Evolutionary conservation across 2,113 vertebrate species (phyloP), one percentile per base, ranked within the genome.

Genomic region (Eolophus roseicapilla): DNA sequence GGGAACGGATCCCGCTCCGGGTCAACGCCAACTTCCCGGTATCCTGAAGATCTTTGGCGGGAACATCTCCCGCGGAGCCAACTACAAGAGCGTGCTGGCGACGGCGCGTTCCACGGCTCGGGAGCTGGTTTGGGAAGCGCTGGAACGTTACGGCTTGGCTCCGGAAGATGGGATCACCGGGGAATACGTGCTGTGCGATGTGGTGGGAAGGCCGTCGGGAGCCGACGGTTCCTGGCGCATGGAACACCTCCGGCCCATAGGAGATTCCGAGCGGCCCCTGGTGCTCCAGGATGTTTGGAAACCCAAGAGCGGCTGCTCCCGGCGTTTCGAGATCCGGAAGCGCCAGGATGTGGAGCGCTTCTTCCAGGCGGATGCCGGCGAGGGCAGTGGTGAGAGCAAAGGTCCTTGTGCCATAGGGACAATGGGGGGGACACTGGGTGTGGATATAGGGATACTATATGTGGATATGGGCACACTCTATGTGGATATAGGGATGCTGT

Each of bases 251-350:
- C 98, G 99, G 97, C 68, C 96, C 65, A 74, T 98, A 94, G 98
- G 98, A 50, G 98, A 98, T 46, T 97, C 98, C 75, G 99, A 99
- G 97, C 98, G 99, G 87, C 99, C 99, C 39, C 95, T 99, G 92
- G 97, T 99, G 94, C 97, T 99, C 83, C 98, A 99, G 93, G 98
- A 99, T 94, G 98, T 99, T 97, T 99, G 99, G 99, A 98, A 98
- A 70, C 99, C 98, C n/a, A 99, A 99, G 92, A 98, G 98, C 0
- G 99, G 99, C 43, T 99, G 98, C 70, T 98, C 99, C 73, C 97
- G 99, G 23, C 98, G 99, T 68, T 99, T 99, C 91, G 99, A 99
- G 97, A 98, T 99, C 83, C 98, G 98, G 41, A 97, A 98, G 53
- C 98, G 98, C 76, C 98, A 98, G 20, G 98, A 99, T 82, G 99